Base-by-base conservation (phyloP, 2,888 invertebrate genomes). In the Callyntrura sp. region DNA sequence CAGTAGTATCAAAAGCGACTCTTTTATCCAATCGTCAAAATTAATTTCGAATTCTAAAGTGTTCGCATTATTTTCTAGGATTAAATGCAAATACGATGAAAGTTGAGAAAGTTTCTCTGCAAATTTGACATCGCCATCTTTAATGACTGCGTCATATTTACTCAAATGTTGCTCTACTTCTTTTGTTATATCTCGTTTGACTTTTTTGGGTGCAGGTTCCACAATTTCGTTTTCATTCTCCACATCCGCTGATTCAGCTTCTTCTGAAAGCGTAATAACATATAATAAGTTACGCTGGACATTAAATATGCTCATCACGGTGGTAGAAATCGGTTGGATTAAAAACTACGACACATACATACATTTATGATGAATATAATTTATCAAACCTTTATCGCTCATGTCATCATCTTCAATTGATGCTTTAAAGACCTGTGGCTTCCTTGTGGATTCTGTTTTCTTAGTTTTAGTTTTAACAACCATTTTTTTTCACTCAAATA, bases 21-120 rank as follows among this genome's bases (percentile, higher is more conserved):
- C 14, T 28, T 91, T 91, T 0, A 81, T 78, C 92, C 92, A 92
- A 0, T 90, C 89, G n/a, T 85, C 79, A 68, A 92, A 92, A 60
- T 92, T 89, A 0, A n/a, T 85, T 51, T 87, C 85, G 35, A 92
- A 85, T 17, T 89, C 65, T 6, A 90, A 65, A 14, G 88, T 91
- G 51, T 92, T 92, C 0, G 90, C 85, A 76, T 91, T 92, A 23
- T 89, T 90, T 14, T 62, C 73, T 8, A 84, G 65, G 14, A 90
- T 12, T 0, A 60, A 90, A 8, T 82, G n/a, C 23, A 90, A 55
- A 85, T 76, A 89, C 0, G 20, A 9, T 8, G 79, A 11, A 17
- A 87, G 0, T 48, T 79, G 57, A 14, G 85, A 55, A 25, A 90
- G 55, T 70, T 90, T 88, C 12, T 90, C 55, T 17, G 23, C 8